A percentile compares a stretch with the other conserved stretches of the same genome.
Evolutionary conservation across 2,797 vertebrate genomes (phyloP).

Genomic region (Syngnathus acus): DNA sequence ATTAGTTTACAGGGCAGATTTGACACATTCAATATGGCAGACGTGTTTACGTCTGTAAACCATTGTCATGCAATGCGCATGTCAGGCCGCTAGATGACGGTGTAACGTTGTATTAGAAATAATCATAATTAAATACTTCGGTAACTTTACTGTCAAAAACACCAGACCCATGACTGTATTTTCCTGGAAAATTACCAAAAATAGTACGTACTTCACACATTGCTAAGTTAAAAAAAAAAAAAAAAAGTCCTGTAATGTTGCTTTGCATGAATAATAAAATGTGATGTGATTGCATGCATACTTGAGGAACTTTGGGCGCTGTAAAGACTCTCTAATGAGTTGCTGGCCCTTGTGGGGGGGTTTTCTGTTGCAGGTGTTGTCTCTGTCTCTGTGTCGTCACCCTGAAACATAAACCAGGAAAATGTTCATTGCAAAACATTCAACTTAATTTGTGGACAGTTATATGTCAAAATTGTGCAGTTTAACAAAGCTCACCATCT

Average conservation of each 20-base stretch:
- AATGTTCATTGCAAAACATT: too few species aligned
- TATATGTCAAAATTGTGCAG: background rate
- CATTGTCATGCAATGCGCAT: background rate
- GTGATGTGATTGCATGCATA: conserved; percentile 48
- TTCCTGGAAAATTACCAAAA: background rate
- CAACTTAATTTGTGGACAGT: background rate
- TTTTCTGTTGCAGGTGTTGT: conserved; percentile 72
- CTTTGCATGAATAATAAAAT: background rate
- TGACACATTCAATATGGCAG: background rate
- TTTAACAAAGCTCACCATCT: conserved; percentile 69
- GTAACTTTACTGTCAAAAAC: background rate
- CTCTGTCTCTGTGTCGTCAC: conserved; percentile 74
- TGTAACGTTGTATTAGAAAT: background rate
- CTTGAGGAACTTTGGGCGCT: conserved; percentile 86
- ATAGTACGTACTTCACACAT: background rate
- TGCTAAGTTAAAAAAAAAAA: background rate
- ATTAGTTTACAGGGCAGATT: background rate
- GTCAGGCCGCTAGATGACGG: background rate
- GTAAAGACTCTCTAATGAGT: conserved; percentile 87
- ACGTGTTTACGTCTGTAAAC: background rate
- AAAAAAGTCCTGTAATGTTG: background rate
- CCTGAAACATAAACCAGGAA: conserved; percentile 55
- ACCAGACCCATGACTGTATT: background rate
- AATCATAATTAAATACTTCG: background rate
- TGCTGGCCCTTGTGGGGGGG: conserved; percentile 66